phyloP scores from a whole-genome alignment of 2,888 invertebrate genomes.

The Macrostomum cliftonense region DNA sequence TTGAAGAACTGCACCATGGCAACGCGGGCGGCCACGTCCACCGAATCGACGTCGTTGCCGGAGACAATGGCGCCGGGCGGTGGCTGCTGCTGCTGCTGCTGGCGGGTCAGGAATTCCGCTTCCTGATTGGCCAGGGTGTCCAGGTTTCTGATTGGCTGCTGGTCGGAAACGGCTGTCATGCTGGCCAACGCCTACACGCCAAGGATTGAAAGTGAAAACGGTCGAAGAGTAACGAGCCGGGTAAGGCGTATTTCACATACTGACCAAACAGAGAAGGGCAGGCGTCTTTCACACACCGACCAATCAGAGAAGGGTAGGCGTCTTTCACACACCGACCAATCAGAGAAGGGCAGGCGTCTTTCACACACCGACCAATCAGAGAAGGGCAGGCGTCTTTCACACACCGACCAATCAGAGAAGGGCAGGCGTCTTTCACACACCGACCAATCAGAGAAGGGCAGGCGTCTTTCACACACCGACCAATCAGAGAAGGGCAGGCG shows the following conservation, averaged over 20 bases:
- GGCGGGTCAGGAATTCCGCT: slow-evolving; percentile 7
- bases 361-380: too few species aligned
- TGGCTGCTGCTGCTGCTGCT: slow-evolving; percentile 15
- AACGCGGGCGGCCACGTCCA: slow-evolving; percentile 87
- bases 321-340: too few species aligned
- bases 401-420: too few species aligned
- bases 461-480: too few species aligned
- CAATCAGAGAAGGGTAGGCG: too few species aligned
- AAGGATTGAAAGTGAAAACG: too few species aligned
- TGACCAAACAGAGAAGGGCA: not conserved
- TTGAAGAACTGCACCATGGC: slow-evolving; percentile 97
- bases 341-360: too few species aligned
- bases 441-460: too few species aligned
- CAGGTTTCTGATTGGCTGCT: slow-evolving; percentile 41
- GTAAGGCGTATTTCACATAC: not conserved
- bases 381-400: too few species aligned
- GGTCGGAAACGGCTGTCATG: slow-evolving; percentile 45
- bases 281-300: not conserved
- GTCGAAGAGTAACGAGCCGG: too few species aligned
- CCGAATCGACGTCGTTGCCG: slow-evolving; percentile 66
- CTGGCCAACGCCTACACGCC: slow-evolving; percentile 63
- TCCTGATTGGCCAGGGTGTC: slow-evolving; percentile 23
- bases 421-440: too few species aligned
- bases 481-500: too few species aligned
- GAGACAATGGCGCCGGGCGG: slow-evolving; percentile 34